Evolutionary conservation across 1,140 invertebrate genomes (phyloP).

Genomic region (Papilio polyxenes): DNA sequence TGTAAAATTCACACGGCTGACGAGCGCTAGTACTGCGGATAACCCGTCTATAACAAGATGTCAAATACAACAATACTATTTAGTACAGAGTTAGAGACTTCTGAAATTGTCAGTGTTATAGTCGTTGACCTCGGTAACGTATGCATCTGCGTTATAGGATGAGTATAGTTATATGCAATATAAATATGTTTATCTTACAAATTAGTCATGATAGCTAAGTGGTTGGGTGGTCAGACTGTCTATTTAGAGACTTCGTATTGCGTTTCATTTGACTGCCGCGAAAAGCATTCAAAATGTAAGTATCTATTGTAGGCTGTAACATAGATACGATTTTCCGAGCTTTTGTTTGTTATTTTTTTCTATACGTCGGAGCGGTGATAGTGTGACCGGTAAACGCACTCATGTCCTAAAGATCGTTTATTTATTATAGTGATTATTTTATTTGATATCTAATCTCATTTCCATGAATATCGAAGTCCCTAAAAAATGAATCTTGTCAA

Average conservation of each 20-base stretch:
- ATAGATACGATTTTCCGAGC: too few species aligned
- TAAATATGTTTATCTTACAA: conserved; percentile 38
- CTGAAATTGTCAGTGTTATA: conserved; percentile 48
- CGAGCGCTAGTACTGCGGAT: conserved; percentile 46
- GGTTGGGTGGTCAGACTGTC: not conserved
- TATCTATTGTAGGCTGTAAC: too few species aligned
- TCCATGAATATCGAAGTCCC: not conserved
- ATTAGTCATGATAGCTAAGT: conserved; percentile 16
- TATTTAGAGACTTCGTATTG: not conserved
- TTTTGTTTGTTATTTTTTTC: not conserved
- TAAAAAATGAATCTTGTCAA: too few species aligned
- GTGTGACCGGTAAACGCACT: not conserved
- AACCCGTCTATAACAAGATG: conserved; percentile 51
- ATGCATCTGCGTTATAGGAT: conserved; percentile 37
- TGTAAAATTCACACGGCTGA: conserved; percentile 35
- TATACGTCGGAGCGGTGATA: not conserved
- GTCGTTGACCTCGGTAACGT: conserved; percentile 60
- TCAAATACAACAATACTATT: not conserved
- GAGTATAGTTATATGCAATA: conserved; percentile 40
- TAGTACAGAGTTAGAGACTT: conserved; percentile 18
- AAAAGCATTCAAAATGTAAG: not conserved
- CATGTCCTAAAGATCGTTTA: not conserved
- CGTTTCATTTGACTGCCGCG: not conserved
- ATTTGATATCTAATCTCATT: not conserved
- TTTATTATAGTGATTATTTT: not conserved